Base-by-base conservation (phyloP, 2,797 vertebrate species). In the Halcyon smyrnensis region DNA sequence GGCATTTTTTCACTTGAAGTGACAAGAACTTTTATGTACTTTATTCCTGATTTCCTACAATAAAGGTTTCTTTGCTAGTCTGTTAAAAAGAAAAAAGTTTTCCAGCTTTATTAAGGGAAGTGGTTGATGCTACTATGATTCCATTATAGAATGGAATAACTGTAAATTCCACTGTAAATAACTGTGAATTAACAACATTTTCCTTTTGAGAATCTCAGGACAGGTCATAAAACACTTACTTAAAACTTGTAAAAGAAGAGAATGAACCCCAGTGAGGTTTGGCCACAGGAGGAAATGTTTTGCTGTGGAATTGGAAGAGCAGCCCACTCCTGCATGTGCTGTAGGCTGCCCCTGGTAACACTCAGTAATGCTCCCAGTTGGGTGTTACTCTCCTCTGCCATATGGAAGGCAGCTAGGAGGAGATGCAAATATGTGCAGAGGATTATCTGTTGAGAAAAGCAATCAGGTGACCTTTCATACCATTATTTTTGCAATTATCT, bases 251-350 rank as follows among this genome's bases (percentile, higher is more conserved):
- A 37, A 67, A 57, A 28, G 27, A 67, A 32, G 11, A 43, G 25
- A 43, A 48, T 53, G 68, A 75, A 43, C 25, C 23, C 32, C 57
- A 15, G 23, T 39, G 64, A 67, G 12, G 9, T 76, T 71, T 84
- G 46, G 36, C n/a, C 28, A 28, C 41, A 19, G 53, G 13, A 65
- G 21, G 68, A 81, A 23, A 53, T 27, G 6, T 32, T 84, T 36
- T 84, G 24, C 74, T 76, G 32, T 84, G 57, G 41, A 50, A 56
- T 37, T 7, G 57, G 51, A 71, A 67, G 70, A 77, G 70, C 70
- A 89, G 27, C 70, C n/a, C 23, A 1, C 14, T 32, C 12, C 39
- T 11, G 3, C 43, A 5, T 0, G 0, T 45, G 34, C 50, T 21
- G 34, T n/a, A 21, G n/a, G 46, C 46, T 65, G 80, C 25, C 32